phyloP scores from a whole-genome alignment of 2,888 invertebrate species.

The Hemistola chrysoprasaria region DNA sequence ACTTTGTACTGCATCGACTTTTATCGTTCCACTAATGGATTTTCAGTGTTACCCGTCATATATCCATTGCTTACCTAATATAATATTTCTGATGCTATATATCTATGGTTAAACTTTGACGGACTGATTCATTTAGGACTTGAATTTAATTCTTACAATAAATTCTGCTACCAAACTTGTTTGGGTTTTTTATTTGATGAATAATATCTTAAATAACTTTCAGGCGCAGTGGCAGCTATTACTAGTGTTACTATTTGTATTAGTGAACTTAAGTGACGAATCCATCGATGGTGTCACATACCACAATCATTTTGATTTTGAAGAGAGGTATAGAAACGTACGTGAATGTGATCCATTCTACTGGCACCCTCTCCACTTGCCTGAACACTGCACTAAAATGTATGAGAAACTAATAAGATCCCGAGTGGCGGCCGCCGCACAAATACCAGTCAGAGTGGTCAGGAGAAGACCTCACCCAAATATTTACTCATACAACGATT shows the following conservation, averaged over 20 bases:
- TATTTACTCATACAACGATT: slow-evolving; percentile 8
- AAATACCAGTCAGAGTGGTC: slow-evolving; percentile 37
- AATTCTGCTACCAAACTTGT: too few species aligned
- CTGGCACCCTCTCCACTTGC: slow-evolving; percentile 69
- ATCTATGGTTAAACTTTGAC: too few species aligned
- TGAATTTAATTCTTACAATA: too few species aligned
- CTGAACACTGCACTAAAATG: slow-evolving; percentile 55
- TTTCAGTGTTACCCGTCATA: neutral
- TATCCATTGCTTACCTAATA: too few species aligned
- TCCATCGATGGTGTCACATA: slow-evolving; percentile 68
- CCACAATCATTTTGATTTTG: slow-evolving; percentile 62
- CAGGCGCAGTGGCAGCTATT: slow-evolving; percentile 35
- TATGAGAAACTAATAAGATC: slow-evolving; percentile 53
- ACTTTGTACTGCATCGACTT: too few species aligned
- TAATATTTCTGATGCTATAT: too few species aligned
- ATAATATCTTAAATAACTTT: slow-evolving; percentile 18
- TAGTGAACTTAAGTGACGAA: slow-evolving; percentile 28
- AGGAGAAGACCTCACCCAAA: slow-evolving; percentile 29
- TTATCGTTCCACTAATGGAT: neutral
- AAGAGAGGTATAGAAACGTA: slow-evolving; percentile 53
- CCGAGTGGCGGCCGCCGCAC: slow-evolving; percentile 33
- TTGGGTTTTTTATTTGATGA: too few species aligned
- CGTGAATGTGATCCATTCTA: slow-evolving; percentile 66
- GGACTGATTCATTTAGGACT: too few species aligned
- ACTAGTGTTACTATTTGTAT: slow-evolving; percentile 23